These are phyloP conservation scores for Papilio gigon DNA, from an alignment of 2,888 invertebrate genomes.

Conservation along the genomic window DNA sequence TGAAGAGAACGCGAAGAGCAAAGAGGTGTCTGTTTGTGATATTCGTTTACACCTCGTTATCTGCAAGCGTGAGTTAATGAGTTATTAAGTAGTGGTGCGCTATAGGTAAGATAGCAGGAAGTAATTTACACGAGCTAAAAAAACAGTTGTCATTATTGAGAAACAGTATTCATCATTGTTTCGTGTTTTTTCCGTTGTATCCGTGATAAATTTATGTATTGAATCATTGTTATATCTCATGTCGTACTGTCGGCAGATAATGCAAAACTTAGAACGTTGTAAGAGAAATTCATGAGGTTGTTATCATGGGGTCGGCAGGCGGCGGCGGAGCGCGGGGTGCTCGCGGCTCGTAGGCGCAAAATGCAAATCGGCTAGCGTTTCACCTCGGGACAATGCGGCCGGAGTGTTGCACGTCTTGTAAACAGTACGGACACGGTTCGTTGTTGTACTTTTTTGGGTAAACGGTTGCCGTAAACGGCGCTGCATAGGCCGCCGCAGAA, in stretches of 20 bases:
- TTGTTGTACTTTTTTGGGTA: conserved; percentile 82
- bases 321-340: conserved; percentile 49
- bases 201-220: conserved; percentile 43
- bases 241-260: conserved; percentile 45
- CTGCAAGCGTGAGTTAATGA: conserved; percentile 55
- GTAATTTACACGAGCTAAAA: conserved; percentile 48
- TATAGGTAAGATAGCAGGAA: conserved; percentile 51
- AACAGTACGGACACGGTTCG: conserved; percentile 75
- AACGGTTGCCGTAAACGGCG: conserved; percentile 76
- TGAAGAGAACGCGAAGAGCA: conserved; percentile 55
- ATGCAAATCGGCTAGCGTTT: conserved; percentile 75
- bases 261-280: conserved; percentile 45
- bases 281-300: conserved; percentile 65
- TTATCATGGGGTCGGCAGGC: conserved; percentile 48
- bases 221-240: conserved; percentile 38
- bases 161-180: conserved; percentile 49
- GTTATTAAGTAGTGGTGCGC: conserved; percentile 51
- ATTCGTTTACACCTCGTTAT: conserved; percentile 61
- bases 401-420: conserved; percentile 77
- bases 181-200: conserved; percentile 44
- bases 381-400: conserved; percentile 75
- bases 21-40: conserved; percentile 58
- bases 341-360: conserved; percentile 67
- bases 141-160: conserved; percentile 49
- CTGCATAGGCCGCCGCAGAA: conserved; percentile 75